phyloP scores from a whole-genome alignment of 2,888 invertebrate genomes.

The Arctia plantaginis region DNA sequence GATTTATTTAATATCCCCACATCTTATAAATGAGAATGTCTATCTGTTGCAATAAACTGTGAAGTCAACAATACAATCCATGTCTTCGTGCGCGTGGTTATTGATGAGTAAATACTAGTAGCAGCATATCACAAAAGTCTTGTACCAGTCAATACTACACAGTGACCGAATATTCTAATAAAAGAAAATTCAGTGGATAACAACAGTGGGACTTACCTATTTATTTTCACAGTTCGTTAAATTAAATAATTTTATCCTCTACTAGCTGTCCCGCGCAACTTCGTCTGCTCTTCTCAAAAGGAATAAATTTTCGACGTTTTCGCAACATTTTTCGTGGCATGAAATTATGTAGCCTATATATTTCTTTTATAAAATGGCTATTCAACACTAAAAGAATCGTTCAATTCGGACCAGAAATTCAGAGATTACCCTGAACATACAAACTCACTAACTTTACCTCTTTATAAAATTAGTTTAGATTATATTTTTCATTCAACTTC shows the following conservation, averaged over 20 bases:
- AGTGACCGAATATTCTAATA: neutral
- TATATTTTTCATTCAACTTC: too few species aligned
- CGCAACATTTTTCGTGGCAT: too few species aligned
- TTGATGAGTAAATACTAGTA: slow-evolving; percentile 10
- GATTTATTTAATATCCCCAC: slow-evolving; percentile 33
- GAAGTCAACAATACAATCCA: slow-evolving; percentile 10
- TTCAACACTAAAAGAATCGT: too few species aligned
- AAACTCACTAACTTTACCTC: too few species aligned
- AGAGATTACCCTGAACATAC: too few species aligned
- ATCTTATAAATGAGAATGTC: slow-evolving; percentile 26
- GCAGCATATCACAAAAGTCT: neutral
- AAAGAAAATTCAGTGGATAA: neutral
- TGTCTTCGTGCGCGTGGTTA: slow-evolving; percentile 13
- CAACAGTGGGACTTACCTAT: neutral
- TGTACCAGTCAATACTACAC: neutral
- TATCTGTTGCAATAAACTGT: slow-evolving; percentile 19
- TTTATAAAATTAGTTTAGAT: too few species aligned
- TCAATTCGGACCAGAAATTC: too few species aligned
- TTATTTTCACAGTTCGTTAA: neutral
- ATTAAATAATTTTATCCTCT: neutral
- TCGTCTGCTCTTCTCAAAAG: too few species aligned
- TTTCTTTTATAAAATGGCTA: too few species aligned
- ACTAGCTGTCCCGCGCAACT: too few species aligned
- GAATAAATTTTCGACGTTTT: too few species aligned
- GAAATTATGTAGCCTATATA: too few species aligned